Base-by-base conservation (phyloP, 2,888 invertebrate species). In the Heliconius aoede region DNA sequence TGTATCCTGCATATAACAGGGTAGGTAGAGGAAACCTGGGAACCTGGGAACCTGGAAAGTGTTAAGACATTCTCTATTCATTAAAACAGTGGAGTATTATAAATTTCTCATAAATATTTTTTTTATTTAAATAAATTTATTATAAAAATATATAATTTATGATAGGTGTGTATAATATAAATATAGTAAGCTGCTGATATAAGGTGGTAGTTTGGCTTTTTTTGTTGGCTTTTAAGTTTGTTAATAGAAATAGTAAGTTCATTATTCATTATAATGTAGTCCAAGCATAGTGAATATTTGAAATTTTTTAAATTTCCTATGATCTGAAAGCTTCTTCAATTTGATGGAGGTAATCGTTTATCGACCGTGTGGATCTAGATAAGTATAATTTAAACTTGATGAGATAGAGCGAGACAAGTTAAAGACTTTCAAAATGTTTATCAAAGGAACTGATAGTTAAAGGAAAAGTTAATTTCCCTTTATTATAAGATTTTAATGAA, bases 331-430 rank as follows among this genome's bases (percentile, higher is more conserved):
- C 21, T n/a, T 9, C 9, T 55, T 21, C 55, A 55, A 62, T 62
- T 62, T 5, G 7, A 21, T n/a, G 4, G 4, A 30, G 30, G 4
- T 7, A 30, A 62, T 62, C 21, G 58, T 58, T 58, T 58, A 58
- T 58, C 24, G 58, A 24, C 9, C 58, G 40, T 36, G 40, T 32
- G 21, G 5, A 46, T 46, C 18, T 67, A 26, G 40, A 26, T 26
- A 36, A 67, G 67, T 67, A 67, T 67, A 26, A 26, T 67, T 40
- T 24, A 67, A 26, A 40, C 18, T 40, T 67, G 24, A 67, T 24
- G 40, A 68, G 46, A 68, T 4, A 36, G 28, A 21, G 28, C 21
- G 26, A 68, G 46, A 68, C 7, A 46, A 46, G 26, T 67, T 55
- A 55, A n/a, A 21, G n/a, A 55, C n/a, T 55, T 55, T 40, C 18